These are phyloP conservation scores for Otolemur garnettii DNA, from an alignment of 2,113 vertebrate genomes.

Conservation along the genomic window DNA sequence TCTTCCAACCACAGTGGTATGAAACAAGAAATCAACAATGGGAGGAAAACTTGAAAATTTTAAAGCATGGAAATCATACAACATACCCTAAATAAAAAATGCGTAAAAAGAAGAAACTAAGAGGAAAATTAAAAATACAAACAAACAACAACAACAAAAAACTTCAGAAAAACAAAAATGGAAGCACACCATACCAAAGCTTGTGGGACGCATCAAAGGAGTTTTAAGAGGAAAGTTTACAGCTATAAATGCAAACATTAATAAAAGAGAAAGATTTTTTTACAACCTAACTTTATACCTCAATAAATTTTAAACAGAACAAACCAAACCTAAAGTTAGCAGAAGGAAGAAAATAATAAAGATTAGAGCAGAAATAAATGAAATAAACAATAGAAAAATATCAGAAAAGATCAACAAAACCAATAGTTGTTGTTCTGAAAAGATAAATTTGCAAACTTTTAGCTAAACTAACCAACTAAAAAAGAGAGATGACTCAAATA, in stretches of 20 bases:
- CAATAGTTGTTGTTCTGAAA: neutral
- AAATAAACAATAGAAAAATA: neutral
- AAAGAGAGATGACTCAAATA: neutral
- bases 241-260: neutral
- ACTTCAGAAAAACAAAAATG: neutral
- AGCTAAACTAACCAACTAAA: neutral
- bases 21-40: conserved; percentile 10
- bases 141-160: too few relatives aligned
- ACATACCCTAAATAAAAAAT: neutral
- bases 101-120: neutral
- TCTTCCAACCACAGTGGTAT: neutral
- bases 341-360: neutral
- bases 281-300: neutral
- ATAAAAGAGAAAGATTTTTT: neutral
- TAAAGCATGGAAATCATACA: neutral
- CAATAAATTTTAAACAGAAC: neutral
- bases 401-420: neutral
- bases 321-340: neutral
- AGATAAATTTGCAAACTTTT: neutral
- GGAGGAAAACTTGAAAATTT: neutral
- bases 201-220: neutral
- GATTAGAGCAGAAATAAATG: neutral
- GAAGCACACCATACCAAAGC: neutral
- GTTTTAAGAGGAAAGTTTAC: neutral
- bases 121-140: neutral